Base-by-base conservation (phyloP, 2,797 vertebrate species). In the Periophthalmus magnuspinnatus region DNA sequence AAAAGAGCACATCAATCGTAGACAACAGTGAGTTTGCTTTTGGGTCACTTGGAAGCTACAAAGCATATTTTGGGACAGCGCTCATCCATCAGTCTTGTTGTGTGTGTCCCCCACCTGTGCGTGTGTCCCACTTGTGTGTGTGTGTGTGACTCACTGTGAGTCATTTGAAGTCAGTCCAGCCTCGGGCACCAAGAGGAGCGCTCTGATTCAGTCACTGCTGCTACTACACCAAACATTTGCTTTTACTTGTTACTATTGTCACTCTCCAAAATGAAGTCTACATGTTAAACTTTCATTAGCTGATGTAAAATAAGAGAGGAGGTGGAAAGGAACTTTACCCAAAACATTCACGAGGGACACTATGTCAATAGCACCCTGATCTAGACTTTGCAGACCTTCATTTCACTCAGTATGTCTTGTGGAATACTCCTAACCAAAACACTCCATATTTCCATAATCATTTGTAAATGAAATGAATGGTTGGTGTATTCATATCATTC, bases 121-220 rank as follows among this genome's bases (percentile, higher is more conserved):
- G 17, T 71, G 68, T 60, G 54, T 24, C 24, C 14, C 24, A 28
- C 61, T 41, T 70, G 17, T 55, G 57, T 62, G 36, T 28, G 62
- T 38, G 50, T 24, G 17, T 33, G 62, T 78, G 82, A 76, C 77
- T 88, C 79, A 81, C 72, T 70, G 88, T 89, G 88, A 91, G 72
- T 90, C 87, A 91, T 88, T 82, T 77, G 78, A 78, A 83, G 84
- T 85, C 83, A 28, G 81, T 88, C 81, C 82, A 63, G 76, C 83
- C 80, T 66, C 24, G 70, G 85, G 79, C 74, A 80, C 68, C 54
- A 1, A 67, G 60, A 71, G 63, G 62, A 69, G 77, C 45, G 11
- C 82, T 77, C 84, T 84, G 84, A 85, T 82, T 90, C 77, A 88
- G 76, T 79, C 5, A 17, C 72, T 54, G 60, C 68, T 65, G 60